A percentile compares a stretch with the other conserved stretches of the same genome.
These are phyloP conservation scores for Tamias sibiricus DNA, from an alignment of 2,113 vertebrate species.

Conservation along the genomic window DNA sequence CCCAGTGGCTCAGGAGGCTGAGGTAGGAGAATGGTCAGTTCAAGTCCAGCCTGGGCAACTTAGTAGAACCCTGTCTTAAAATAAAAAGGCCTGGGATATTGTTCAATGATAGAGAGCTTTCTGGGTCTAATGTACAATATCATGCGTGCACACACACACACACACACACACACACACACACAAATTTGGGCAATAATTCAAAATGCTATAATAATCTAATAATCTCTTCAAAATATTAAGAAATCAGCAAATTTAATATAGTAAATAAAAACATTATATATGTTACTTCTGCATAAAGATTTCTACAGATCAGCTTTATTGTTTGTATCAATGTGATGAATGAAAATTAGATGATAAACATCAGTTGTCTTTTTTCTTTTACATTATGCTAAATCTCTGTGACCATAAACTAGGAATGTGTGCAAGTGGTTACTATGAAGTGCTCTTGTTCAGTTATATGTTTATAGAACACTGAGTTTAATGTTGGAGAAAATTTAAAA, in stretches of 20 bases:
- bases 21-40: too few relatives aligned
- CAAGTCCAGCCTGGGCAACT: too few relatives aligned
- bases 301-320: neutral
- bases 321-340: neutral
- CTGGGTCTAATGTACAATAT: too few relatives aligned
- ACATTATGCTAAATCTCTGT: neutral
- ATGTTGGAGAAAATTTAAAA: neutral
- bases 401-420: neutral
- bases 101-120: too few relatives aligned
- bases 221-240: conserved; percentile 42
- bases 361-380: neutral
- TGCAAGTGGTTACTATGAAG: neutral
- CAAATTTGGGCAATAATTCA: conserved; percentile 56
- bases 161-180: too few relatives aligned
- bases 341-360: neutral
- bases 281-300: neutral
- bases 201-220: conserved; percentile 57
- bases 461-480: neutral
- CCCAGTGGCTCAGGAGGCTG: too few relatives aligned
- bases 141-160: too few relatives aligned
- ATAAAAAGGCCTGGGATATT: too few relatives aligned
- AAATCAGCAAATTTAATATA: neutral
- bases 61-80: too few relatives aligned
- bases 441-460: neutral
- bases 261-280: neutral